Percentiles rank a stretch among this genome's conserved stretches.
Evolutionary conservation across 23 tunicate genomes (phyloP).

Genomic region (Botrylloides violaceus): DNA sequence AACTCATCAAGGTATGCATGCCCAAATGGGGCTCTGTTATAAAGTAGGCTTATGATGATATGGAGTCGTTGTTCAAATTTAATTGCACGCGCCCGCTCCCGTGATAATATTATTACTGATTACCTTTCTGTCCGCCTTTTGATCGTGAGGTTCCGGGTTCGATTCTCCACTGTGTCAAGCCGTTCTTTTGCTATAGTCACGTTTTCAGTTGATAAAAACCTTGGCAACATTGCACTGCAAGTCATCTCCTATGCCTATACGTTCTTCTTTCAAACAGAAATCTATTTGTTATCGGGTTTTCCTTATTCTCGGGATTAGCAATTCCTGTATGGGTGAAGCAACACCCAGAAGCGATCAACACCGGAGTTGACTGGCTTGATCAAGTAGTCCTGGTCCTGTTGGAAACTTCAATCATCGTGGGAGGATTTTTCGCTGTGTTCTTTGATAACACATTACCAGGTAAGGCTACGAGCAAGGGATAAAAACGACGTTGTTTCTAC

Average conservation of each 20-base stretch:
- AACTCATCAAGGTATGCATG: conserved; percentile 70
- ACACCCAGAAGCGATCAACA: conserved; percentile 49
- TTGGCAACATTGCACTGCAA: conserved; percentile 77
- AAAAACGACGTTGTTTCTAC: no score
- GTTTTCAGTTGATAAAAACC: conserved; percentile 40
- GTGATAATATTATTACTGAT: no score
- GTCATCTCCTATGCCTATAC: no score
- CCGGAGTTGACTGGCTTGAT: conserved; percentile 34
- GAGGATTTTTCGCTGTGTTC: conserved; percentile 48
- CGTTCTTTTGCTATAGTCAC: conserved; percentile 50
- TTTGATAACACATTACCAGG: conserved; percentile 82
- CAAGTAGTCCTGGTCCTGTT: conserved; percentile 55
- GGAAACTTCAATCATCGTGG: conserved; percentile 60
- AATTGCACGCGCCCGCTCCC: no score
- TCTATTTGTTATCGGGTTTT: conserved; percentile 59
- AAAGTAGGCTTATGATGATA: no score
- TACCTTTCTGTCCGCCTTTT: no score
- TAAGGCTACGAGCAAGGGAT: no score
- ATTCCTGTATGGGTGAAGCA: conserved; percentile 63
- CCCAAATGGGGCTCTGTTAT: no score
- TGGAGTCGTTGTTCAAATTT: no score
- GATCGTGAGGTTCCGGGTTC: no score
- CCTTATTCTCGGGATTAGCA: conserved; percentile 48
- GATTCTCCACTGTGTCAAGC: no score
- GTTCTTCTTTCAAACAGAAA: conserved; percentile 34